Evolutionary conservation across 2,797 vertebrate genomes (phyloP).

Genomic region (Muscicapa striata): DNA sequence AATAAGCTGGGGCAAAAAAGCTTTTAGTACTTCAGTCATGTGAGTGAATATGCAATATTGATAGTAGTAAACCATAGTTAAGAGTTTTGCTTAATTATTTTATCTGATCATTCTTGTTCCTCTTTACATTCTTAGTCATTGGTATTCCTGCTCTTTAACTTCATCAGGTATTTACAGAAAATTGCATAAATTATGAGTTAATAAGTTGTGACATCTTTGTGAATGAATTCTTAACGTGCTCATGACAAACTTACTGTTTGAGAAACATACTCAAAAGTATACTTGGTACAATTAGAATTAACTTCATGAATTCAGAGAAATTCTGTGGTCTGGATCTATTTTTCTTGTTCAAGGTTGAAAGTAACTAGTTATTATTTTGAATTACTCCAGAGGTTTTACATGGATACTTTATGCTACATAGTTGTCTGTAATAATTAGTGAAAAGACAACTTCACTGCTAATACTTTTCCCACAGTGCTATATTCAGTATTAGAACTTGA

Average conservation of each 20-base stretch:
- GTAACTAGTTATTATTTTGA: background rate
- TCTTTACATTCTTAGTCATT: background rate
- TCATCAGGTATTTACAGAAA: background rate
- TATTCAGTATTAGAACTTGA: background rate
- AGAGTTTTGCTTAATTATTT: background rate
- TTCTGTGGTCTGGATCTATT: background rate
- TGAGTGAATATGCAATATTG: background rate
- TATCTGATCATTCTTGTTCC: background rate
- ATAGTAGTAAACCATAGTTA: background rate
- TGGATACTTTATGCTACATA: accelerated
- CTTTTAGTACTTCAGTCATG: background rate
- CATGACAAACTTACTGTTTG: background rate
- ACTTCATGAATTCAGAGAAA: background rate
- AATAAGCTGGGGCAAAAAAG: background rate
- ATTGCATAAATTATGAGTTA: background rate
- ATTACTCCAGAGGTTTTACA: background rate
- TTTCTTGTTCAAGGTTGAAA: background rate
- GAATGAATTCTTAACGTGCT: background rate
- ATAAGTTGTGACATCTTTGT: background rate
- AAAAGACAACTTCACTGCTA: background rate
- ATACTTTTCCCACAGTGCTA: background rate
- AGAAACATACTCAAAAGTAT: background rate
- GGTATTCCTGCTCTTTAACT: background rate
- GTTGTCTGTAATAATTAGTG: background rate
- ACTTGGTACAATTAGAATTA: background rate